A percentile compares a stretch with the other conserved stretches of the same genome.
phyloP scores from a whole-genome alignment of 2,797 vertebrate genomes.

The Mormyrus hasselquistii region DNA sequence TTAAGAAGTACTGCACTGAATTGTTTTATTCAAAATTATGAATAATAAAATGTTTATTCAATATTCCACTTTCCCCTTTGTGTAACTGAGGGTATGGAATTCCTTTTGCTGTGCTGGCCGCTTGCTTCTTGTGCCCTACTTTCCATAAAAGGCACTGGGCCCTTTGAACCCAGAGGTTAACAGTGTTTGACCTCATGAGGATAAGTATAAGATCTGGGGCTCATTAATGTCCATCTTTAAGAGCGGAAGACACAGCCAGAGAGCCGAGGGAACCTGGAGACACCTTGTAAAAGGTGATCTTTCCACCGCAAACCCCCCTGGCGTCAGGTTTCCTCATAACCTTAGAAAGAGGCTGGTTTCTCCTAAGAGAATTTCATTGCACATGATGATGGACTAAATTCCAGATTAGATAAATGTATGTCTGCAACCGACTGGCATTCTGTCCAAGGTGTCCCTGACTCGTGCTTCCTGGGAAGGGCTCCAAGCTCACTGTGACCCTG shows the following conservation, averaged over 20 bases:
- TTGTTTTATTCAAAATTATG: neutral
- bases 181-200: neutral
- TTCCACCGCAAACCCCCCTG: neutral
- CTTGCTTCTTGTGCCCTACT: neutral
- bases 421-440: neutral
- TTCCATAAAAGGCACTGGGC: neutral
- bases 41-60: neutral
- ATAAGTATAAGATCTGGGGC: neutral
- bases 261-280: neutral
- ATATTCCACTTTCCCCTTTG: neutral
- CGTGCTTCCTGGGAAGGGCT: neutral
- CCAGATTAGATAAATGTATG: neutral
- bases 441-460: neutral
- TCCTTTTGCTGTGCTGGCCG: neutral
- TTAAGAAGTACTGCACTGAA: neutral
- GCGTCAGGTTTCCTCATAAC: neutral
- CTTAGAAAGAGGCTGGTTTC: neutral
- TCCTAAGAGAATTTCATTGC: neutral
- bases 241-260: neutral
- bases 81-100: neutral
- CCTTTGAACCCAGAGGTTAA: conserved; percentile 6
- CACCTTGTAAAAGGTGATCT: neutral
- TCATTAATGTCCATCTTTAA: neutral
- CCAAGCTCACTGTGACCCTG: neutral
- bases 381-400: neutral